These are phyloP conservation scores for Galleria mellonella DNA, from an alignment of 1,140 invertebrate species.

Conservation along the genomic window DNA sequence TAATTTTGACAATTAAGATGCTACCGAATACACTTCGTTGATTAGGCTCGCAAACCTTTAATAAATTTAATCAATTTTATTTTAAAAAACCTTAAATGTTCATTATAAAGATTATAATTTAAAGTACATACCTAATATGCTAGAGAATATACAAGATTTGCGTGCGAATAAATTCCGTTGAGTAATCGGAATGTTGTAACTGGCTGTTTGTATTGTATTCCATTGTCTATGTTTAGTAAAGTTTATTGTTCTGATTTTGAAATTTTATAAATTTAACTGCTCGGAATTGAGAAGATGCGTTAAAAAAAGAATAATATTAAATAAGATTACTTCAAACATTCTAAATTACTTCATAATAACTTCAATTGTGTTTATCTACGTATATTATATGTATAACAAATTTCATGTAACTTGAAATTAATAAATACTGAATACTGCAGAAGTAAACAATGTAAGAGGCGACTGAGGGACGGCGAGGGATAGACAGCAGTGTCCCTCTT, in stretches of 20 bases:
- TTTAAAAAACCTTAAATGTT: constrained; percentile 4
- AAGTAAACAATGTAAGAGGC: too few relatives aligned
- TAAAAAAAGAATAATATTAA: too few relatives aligned
- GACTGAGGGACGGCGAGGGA: too few relatives aligned
- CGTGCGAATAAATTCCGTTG: constrained; percentile 34
- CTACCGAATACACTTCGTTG: constrained; percentile 21
- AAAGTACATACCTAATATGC: neutral
- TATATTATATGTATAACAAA: too few relatives aligned
- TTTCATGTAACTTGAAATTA: too few relatives aligned
- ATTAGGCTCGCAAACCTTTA: constrained; percentile 26
- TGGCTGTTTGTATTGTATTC: constrained; percentile 32
- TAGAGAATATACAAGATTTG: constrained; percentile 13
- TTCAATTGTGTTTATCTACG: too few relatives aligned
- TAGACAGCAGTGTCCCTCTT: too few relatives aligned
- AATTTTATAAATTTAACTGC: constrained; percentile 24
- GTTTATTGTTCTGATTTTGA: constrained; percentile 34
- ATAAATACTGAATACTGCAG: too few relatives aligned
- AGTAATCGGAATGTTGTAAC: constrained; percentile 31
- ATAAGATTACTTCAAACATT: too few relatives aligned
- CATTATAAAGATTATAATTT: constrained; percentile 6
- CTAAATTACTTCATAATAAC: too few relatives aligned
- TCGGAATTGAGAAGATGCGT: too few relatives aligned
- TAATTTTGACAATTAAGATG: too few relatives aligned
- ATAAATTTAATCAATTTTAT: neutral
- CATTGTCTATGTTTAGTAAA: constrained; percentile 23